Conservation (phyloP, 2,113 vertebrate species). For the Morone chrysops region DNA sequence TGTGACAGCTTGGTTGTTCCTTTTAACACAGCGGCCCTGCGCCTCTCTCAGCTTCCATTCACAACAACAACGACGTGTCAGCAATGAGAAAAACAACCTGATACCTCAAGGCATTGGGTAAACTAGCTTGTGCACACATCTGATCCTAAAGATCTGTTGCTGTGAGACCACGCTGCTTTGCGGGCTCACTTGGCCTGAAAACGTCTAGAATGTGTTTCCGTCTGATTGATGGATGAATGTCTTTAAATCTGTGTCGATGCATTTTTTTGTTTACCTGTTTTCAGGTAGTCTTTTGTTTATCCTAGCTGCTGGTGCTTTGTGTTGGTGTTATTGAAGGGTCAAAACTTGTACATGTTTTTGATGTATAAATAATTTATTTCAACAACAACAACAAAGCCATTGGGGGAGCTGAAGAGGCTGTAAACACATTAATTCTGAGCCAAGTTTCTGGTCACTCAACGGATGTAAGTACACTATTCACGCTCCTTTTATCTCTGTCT, state of each 20-base stretch:
- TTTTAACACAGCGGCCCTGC: slow-evolving; percentile 43
- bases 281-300: not conserved
- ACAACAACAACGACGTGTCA: slow-evolving; percentile 43
- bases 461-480: not conserved
- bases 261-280: slow-evolving; percentile 28
- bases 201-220: slow-evolving; percentile 11
- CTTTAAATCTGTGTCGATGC: slow-evolving; percentile 7
- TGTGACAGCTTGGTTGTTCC: slow-evolving; percentile 56
- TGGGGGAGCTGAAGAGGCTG: not conserved
- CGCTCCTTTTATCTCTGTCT: not conserved
- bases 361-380: not conserved
- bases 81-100: slow-evolving; percentile 30
- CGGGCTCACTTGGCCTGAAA: slow-evolving; percentile 38
- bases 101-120: slow-evolving; percentile 20
- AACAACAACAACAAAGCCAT: not conserved
- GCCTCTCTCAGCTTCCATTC: slow-evolving; percentile 30
- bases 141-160: slow-evolving; percentile 29
- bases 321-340: not conserved
- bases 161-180: slow-evolving; percentile 19
- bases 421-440: not conserved
- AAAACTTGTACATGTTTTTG: not conserved
- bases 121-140: slow-evolving; percentile 2
- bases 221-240: slow-evolving; percentile 21
- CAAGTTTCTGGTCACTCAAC: not conserved
- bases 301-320: not conserved